Evolutionary conservation across 2,888 invertebrate species (phyloP).

Genomic region (Lasioglossum villosulum): DNA sequence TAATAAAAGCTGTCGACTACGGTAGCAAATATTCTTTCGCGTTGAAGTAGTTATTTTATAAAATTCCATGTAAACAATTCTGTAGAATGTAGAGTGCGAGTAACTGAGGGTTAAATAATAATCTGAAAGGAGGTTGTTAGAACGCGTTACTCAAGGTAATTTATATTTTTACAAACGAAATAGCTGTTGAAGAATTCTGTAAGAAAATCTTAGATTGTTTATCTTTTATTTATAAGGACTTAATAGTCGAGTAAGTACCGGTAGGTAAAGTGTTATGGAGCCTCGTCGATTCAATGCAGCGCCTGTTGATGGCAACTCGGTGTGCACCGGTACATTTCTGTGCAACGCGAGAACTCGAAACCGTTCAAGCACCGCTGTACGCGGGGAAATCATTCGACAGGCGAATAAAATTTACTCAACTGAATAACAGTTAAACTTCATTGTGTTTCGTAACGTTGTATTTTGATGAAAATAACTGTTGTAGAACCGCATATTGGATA

Average conservation of each 20-base stretch:
- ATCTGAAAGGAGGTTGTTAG: not conserved
- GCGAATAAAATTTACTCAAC: not conserved
- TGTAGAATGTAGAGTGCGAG: no score
- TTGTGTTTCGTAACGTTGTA: not conserved
- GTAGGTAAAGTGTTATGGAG: not conserved
- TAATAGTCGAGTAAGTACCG: not conserved
- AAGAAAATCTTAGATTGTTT: not conserved
- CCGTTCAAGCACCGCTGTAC: not conserved
- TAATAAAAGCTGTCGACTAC: no score
- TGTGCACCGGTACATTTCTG: not conserved
- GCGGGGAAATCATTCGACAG: not conserved
- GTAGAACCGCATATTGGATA: not conserved
- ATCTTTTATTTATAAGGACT: not conserved
- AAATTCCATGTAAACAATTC: no score
- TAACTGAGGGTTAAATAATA: not conserved
- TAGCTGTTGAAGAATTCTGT: not conserved
- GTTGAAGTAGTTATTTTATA: no score
- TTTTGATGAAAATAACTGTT: not conserved
- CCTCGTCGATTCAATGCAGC: not conserved
- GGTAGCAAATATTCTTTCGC: no score
- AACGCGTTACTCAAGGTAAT: not conserved
- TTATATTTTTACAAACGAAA: not conserved
- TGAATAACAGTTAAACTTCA: not conserved
- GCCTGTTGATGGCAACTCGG: conserved; percentile 1
- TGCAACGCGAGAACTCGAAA: not conserved